phyloP scores from a whole-genome alignment of 1,140 invertebrate species.

The Pollicipes pollicipes region DNA sequence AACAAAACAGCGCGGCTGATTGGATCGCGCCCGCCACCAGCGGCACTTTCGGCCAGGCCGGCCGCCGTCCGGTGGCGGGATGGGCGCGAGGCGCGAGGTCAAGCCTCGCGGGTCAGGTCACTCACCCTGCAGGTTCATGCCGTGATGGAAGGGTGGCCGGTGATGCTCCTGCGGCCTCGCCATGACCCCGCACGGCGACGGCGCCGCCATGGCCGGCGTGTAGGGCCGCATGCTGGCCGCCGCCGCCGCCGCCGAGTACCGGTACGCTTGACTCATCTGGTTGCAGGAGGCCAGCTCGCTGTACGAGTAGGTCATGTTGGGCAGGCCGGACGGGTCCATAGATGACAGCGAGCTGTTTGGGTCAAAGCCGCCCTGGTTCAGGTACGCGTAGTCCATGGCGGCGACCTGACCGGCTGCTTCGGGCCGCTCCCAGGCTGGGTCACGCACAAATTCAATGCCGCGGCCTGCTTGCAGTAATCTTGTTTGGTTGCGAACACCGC shows the following conservation, averaged over 20 bases:
- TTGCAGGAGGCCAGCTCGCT: slow-evolving; percentile 26
- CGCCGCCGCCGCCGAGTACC: slow-evolving; percentile 14
- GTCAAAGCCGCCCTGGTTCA: slow-evolving; percentile 21
- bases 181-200: slow-evolving; percentile 11
- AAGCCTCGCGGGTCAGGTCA: too few species aligned
- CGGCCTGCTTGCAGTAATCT: background rate
- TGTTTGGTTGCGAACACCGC: background rate
- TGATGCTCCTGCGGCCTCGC: slow-evolving; percentile 7
- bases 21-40: too few species aligned
- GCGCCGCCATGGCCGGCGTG: slow-evolving; percentile 2
- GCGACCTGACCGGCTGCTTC: too few species aligned
- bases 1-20: too few species aligned
- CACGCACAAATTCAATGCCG: background rate
- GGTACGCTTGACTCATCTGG: slow-evolving; percentile 23
- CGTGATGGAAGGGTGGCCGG: slow-evolving; percentile 9
- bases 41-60: too few species aligned
- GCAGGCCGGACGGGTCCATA: slow-evolving; percentile 25
- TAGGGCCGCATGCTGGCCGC: slow-evolving; percentile 7
- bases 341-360: slow-evolving; percentile 21
- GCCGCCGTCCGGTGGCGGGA: too few species aligned
- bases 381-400: slow-evolving; percentile 21
- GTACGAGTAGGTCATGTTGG: slow-evolving; percentile 28
- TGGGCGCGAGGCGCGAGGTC: too few species aligned
- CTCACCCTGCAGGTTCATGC: slow-evolving; percentile 15
- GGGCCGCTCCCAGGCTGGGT: background rate